Evolutionary conservation across 2,797 vertebrate species (phyloP).

Genomic region (Paguma larvata): DNA sequence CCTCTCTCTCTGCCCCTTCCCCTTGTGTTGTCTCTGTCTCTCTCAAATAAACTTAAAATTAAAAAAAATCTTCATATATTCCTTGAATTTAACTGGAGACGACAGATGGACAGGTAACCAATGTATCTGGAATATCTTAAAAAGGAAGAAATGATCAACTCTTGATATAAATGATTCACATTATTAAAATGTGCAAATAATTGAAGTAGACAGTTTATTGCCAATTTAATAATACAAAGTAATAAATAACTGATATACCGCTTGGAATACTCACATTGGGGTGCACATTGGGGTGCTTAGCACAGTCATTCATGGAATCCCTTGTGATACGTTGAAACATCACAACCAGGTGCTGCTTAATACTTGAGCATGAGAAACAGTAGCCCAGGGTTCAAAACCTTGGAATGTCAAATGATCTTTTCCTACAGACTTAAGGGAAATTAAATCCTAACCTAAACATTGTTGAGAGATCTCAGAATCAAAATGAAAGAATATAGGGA

Average conservation of each 20-base stretch:
- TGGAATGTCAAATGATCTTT: background rate
- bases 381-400: background rate
- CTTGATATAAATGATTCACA: background rate
- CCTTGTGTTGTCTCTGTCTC: too few species aligned
- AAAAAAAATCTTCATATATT: too few species aligned
- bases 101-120: too few species aligned
- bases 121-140: too few species aligned
- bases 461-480: conserved; percentile 27
- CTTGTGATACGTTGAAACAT: background rate
- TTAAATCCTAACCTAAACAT: conserved; percentile 20
- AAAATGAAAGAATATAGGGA: background rate
- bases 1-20: too few species aligned
- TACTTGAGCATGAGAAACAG: background rate
- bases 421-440: background rate
- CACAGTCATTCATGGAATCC: background rate
- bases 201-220: background rate
- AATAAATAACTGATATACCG: background rate
- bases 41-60: too few species aligned
- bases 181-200: conserved; percentile 21
- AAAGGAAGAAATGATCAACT: background rate
- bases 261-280: background rate
- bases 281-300: background rate
- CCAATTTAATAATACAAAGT: background rate
- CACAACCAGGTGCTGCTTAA: background rate
- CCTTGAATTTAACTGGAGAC: too few species aligned